Base-by-base conservation (phyloP, 2,797 vertebrate species). In the Prunella strophiata region DNA sequence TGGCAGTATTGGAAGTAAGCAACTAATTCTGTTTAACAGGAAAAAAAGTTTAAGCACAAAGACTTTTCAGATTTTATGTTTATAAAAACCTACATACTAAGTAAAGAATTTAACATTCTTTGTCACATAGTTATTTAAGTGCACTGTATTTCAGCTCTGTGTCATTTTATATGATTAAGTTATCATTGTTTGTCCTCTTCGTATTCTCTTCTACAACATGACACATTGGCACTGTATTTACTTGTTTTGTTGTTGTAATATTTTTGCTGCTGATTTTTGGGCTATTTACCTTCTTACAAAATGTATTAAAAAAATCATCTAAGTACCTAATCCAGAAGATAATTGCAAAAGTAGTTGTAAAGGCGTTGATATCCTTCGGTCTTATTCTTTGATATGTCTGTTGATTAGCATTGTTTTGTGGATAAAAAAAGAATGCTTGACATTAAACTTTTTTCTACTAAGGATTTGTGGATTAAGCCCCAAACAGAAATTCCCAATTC, bases 1-100 rank as follows among this genome's bases (percentile, higher is more conserved):
- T 98, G 97, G 97, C 98, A 98, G 97, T 98, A 98, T 98, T 98
- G 97, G 97, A 97, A 98, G 97, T 98, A 98, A 98, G 97, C 96
- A 97, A 98, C 95, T 96, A 96, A 96, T 97, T 97, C 89, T 97
- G 96, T 97, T 97, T 97, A 98, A 98, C 94, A 94, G 88, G 88
- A 96, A 87, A 95, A 91, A 91, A 94, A 38, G 32, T 94, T 98
- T 96, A 98, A 98, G 97, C 98, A 98, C 98, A 98, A 98, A 97
- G 97, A 97, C 96, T 97, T 97, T 97, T 97, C 95, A 97, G 94
- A 98, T 93, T 97, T 98, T 98, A 97, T 95, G 97, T 98, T 98
- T 97, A 70, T 93, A 96, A 89, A 94, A 75, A 81, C 74, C 91
- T 96, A 90, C 96, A 90, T 96, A 96, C 97, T 97, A 97, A 97